phyloP scores from a whole-genome alignment of 92 coral and sea anemone species.

The Palythoa heliodiscus region DNA sequence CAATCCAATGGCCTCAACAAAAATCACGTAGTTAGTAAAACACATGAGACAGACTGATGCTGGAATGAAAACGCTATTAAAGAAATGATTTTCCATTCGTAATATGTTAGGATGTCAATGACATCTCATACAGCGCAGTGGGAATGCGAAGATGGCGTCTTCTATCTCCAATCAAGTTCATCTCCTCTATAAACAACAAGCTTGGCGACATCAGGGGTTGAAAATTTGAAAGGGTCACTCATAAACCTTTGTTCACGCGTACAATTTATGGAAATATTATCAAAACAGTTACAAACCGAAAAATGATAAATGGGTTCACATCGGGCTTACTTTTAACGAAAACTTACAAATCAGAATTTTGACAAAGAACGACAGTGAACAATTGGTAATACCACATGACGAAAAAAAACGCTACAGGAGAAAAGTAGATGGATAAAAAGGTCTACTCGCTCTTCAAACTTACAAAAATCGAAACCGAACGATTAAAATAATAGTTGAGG shows the following conservation, averaged over 20 bases:
- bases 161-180: conserved; percentile 15
- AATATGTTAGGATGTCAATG: not conserved
- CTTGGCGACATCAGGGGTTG: conserved; percentile 18
- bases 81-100: not conserved
- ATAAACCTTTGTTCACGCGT: conserved; percentile 9
- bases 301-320: not conserved
- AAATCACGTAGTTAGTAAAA: not conserved
- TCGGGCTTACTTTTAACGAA: not conserved
- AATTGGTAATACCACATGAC: conserved; percentile 4
- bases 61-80: not conserved
- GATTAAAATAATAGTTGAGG: not conserved
- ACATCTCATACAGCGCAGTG: conserved; percentile 1
- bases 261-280: not conserved
- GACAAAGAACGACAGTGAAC: not conserved
- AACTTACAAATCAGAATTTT: not conserved
- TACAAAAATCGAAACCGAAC: not conserved
- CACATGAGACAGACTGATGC: not conserved
- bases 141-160: not conserved
- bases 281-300: not conserved
- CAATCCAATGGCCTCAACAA: not conserved
- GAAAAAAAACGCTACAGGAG: not conserved
- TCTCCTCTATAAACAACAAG: conserved; percentile 36
- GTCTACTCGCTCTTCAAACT: not conserved
- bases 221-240: not conserved
- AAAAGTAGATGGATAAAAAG: not conserved